Evolutionary conservation across 2,113 vertebrate species (phyloP).

Genomic region (Rhinolophus ferrumequinum): DNA sequence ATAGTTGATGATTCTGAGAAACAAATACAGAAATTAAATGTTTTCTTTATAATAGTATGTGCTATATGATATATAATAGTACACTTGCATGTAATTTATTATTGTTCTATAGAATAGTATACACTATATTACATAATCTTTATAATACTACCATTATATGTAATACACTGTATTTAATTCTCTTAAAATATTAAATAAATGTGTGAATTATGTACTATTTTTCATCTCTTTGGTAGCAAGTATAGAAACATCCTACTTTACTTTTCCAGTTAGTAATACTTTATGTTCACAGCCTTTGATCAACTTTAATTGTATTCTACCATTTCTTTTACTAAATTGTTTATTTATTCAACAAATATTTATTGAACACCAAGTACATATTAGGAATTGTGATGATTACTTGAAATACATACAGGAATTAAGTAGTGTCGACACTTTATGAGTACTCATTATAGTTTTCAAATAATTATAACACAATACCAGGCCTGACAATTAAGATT

Average conservation of each 20-base stretch:
- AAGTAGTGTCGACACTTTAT: not conserved
- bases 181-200: not conserved
- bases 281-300: not conserved
- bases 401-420: not conserved
- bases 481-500: no score
- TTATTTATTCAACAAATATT: conserved; percentile 3
- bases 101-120: not conserved
- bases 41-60: not conserved
- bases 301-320: not conserved
- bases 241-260: not conserved
- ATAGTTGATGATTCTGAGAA: not conserved
- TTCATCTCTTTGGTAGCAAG: not conserved
- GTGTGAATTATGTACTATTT: not conserved
- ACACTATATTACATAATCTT: not conserved
- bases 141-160: not conserved
- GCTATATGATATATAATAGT: not conserved
- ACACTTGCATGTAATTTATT: not conserved
- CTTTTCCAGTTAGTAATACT: not conserved
- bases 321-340: not conserved
- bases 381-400: not conserved
- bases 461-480: not conserved
- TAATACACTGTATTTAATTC: not conserved
- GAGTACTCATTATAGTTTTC: not conserved
- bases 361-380: not conserved
- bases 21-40: not conserved